Evolutionary conservation across 2,113 vertebrate genomes (phyloP).

Genomic region (Eublepharis macularius): DNA sequence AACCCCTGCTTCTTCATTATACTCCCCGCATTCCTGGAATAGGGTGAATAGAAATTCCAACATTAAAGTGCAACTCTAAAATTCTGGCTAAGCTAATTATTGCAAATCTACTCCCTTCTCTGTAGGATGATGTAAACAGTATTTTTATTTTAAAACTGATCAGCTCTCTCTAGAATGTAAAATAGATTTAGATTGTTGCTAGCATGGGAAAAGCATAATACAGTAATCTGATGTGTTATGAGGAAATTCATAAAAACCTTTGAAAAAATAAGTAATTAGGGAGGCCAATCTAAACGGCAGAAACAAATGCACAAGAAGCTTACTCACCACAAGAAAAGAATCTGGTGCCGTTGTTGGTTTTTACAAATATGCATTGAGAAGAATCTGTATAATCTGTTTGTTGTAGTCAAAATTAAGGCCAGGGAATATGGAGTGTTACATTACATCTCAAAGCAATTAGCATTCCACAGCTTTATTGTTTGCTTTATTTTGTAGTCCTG

Average conservation of each 20-base stretch:
- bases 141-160: too few species aligned
- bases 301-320: not conserved
- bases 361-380: not conserved
- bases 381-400: not conserved
- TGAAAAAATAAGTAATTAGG: rapidly evolving
- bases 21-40: too few species aligned
- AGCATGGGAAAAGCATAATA: not conserved
- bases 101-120: too few species aligned
- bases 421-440: slow-evolving; percentile 16
- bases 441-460: slow-evolving; percentile 31
- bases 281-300: not conserved
- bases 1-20: too few species aligned
- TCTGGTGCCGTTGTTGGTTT: not conserved
- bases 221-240: not conserved
- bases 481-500: slow-evolving; percentile 47
- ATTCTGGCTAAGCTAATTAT: too few species aligned
- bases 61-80: too few species aligned
- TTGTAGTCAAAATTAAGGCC: not conserved
- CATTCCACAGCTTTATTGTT: slow-evolving; percentile 14
- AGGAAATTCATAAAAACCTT: not conserved
- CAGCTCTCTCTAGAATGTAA: not conserved
- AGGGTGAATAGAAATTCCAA: too few species aligned
- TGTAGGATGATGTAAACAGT: too few species aligned
- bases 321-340: not conserved
- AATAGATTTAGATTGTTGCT: not conserved